Evolutionary conservation across 2,113 vertebrate genomes (phyloP).

Genomic region (Nicator chloris): DNA sequence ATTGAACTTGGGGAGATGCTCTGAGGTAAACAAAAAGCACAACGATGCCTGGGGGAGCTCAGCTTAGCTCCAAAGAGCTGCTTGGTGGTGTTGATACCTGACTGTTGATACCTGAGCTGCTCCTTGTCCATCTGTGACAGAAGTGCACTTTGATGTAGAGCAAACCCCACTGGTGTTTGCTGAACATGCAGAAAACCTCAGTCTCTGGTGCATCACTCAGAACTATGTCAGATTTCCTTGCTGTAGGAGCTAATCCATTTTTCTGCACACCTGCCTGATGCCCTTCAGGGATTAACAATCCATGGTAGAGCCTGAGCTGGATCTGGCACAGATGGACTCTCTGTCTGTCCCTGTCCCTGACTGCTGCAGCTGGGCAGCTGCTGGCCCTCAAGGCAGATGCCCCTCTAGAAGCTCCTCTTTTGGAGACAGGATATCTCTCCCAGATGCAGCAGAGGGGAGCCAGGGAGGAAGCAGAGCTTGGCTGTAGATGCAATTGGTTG

Average conservation of each 20-base stretch:
- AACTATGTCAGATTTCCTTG: neutral
- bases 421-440: neutral
- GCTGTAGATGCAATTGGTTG: neutral
- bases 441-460: neutral
- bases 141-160: neutral
- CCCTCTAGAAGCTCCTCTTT: rapidly evolving
- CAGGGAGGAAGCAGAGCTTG: neutral
- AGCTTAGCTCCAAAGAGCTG: neutral
- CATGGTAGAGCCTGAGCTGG: neutral
- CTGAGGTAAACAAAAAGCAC: neutral
- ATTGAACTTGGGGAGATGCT: neutral
- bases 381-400: neutral
- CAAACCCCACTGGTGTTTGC: neutral
- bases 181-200: neutral
- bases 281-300: neutral
- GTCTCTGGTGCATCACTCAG: neutral
- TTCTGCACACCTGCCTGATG: neutral
- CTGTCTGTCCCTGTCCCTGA: neutral
- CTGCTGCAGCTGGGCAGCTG: neutral
- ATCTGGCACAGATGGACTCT: neutral
- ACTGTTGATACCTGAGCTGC: neutral
- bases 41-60: neutral
- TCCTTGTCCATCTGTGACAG: neutral
- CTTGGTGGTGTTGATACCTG: neutral
- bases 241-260: neutral